These are phyloP conservation scores for Amphimallon solstitiale DNA, from an alignment of 2,888 invertebrate species.

Conservation along the genomic window DNA sequence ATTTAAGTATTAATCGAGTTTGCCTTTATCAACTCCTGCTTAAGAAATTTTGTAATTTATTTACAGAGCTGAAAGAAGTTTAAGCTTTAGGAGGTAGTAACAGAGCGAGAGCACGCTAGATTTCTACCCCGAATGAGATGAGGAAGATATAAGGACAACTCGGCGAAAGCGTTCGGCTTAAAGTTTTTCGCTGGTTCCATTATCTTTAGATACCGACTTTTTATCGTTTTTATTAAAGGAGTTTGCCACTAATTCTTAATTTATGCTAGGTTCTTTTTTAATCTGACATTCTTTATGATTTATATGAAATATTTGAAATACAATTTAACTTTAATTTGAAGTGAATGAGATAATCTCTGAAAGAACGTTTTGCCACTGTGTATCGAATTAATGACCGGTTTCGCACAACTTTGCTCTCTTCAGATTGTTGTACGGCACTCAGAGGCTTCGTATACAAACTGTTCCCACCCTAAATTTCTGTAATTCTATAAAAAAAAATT, in stretches of 20 bases:
- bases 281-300: not conserved
- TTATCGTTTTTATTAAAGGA: constrained; percentile 13
- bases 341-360: too few species aligned
- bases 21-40: constrained; percentile 39
- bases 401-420: too few species aligned
- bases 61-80: constrained; percentile 40
- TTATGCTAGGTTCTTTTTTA: constrained; percentile 2
- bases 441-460: too few species aligned
- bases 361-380: too few species aligned
- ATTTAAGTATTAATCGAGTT: constrained; percentile 42
- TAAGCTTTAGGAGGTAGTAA: constrained; percentile 4
- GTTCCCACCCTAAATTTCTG: too few species aligned
- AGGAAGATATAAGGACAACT: not conserved
- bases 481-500: too few species aligned
- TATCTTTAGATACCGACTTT: constrained; percentile 6
- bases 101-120: constrained; percentile 2
- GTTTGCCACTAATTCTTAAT: constrained; percentile 12
- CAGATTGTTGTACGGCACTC: too few species aligned
- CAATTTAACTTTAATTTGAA: not conserved
- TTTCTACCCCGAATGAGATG: not conserved
- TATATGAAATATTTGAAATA: not conserved
- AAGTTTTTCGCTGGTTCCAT: constrained; percentile 21
- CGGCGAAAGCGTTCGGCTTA: constrained; percentile 7
- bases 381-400: too few species aligned
- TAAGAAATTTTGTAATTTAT: constrained; percentile 42